Evolutionary conservation across 2,113 vertebrate species (phyloP), one percentile per base, ranked within the genome.

Genomic region (Equus przewalskii): DNA sequence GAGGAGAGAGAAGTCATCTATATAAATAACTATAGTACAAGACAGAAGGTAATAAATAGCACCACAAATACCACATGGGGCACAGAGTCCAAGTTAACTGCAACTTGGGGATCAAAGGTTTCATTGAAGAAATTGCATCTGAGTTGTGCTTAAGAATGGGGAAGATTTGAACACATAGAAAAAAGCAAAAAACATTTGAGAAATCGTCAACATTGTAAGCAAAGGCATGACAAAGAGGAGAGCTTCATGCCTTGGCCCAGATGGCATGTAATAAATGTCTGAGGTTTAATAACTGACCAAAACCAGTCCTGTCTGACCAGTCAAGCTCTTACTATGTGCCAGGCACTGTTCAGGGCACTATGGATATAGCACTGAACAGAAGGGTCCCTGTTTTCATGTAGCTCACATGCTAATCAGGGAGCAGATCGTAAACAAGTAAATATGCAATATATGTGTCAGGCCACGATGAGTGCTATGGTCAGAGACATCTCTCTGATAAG

Each of bases 1-100:
- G 30, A 73, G 15, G n/a, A 90, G n/a, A 69, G 80, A 81, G 19
- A 67, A 78, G 51, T 46, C 65, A 36, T 6, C 4, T 60, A 58
- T 95, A 91, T 81, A 96, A 97, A 80, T 84, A 79, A 83, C 64
- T 44, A 2, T 69, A 89, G 89, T 44, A 83, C 60, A 81, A 69
- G 44, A n/a, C 51, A 89, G 15, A 75, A 41, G 11, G 22, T 44
- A 80, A 92, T 69, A 75, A 69, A 81, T 3, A 89, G 36, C 69
- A 85, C 49, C 54, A 80, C 54, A 84, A 78, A 69, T 13, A 85
- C 72, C 73, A 80, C 36, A 51, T 46, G 26, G 18, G 69, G n/a
- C 83, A 85, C 15, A 46, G 72, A 49, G 44, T 81, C 28, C 81
- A 49, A 44, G 69, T 83, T 36, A 64, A 41, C 58, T 60, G 51